phyloP scores from a whole-genome alignment of 1,140 invertebrate genomes.

The Leptopilina boulardi region DNA sequence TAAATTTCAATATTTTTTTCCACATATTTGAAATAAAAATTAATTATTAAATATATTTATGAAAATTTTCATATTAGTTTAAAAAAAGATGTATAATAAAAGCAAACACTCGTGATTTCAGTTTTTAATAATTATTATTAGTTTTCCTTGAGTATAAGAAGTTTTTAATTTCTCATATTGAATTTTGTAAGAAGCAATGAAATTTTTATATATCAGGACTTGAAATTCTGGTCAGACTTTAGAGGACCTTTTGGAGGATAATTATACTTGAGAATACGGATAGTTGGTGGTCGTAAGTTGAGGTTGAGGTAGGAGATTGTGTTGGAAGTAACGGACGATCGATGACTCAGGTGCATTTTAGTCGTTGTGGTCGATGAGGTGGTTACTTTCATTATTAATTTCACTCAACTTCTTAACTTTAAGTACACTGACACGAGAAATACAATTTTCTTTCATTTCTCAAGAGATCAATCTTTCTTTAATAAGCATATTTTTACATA shows the following conservation, averaged over 20 bases:
- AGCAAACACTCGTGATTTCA: too few species aligned
- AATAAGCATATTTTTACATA: too few species aligned
- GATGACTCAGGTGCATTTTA: conserved; percentile 54
- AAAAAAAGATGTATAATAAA: too few species aligned
- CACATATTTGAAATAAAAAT: too few species aligned
- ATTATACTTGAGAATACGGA: not conserved
- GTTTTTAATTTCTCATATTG: not conserved
- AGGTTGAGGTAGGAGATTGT: conserved; percentile 47
- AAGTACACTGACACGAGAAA: conserved; percentile 46
- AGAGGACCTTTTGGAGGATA: not conserved
- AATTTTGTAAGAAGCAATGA: not conserved
- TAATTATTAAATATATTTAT: too few species aligned
- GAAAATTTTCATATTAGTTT: too few species aligned
- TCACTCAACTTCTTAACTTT: conserved; percentile 29
- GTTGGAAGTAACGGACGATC: conserved; percentile 50
- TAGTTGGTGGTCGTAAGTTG: conserved; percentile 37
- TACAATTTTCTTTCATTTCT: not conserved
- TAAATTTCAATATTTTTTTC: not conserved
- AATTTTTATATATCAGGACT: not conserved
- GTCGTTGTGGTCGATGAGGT: conserved; percentile 33
- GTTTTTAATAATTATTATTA: too few species aligned
- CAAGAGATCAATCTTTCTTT: too few species aligned
- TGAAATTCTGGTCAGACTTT: not conserved
- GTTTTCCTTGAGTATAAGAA: too few species aligned
- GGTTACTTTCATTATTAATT: conserved; percentile 61